Evolutionary conservation across 2,113 vertebrate species (phyloP).

Genomic region (Gymnogyps californianus): DNA sequence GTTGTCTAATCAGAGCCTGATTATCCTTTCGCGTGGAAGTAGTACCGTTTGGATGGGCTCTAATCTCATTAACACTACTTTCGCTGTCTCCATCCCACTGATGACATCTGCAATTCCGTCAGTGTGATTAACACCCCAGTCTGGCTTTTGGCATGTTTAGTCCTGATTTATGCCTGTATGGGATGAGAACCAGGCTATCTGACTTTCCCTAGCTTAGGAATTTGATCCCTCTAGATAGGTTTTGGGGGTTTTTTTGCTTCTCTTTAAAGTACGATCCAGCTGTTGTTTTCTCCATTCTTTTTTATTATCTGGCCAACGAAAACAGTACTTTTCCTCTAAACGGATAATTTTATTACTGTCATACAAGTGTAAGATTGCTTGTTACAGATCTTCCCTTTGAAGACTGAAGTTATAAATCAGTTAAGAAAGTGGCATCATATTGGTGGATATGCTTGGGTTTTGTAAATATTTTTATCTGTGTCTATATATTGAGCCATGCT

Average conservation of each 20-base stretch:
- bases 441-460: neutral
- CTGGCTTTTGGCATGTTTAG: neutral
- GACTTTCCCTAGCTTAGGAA: neutral
- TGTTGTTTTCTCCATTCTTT: neutral
- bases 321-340: neutral
- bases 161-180: neutral
- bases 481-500: neutral
- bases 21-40: neutral
- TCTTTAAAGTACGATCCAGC: neutral
- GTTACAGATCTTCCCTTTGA: neutral
- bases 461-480: slow-evolving; percentile 34
- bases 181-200: neutral
- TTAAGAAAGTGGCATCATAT: neutral
- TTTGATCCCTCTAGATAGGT: neutral
- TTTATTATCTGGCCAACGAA: neutral
- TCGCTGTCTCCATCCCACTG: neutral
- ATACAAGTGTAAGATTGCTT: neutral
- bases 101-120: neutral
- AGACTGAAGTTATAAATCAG: neutral
- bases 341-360: neutral
- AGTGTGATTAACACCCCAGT: neutral
- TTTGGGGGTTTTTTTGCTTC: neutral
- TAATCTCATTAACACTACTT: neutral
- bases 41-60: neutral
- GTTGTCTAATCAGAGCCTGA: neutral